Conservation (phyloP, 2,113 vertebrate species). For the Pituophis catenifer region DNA sequence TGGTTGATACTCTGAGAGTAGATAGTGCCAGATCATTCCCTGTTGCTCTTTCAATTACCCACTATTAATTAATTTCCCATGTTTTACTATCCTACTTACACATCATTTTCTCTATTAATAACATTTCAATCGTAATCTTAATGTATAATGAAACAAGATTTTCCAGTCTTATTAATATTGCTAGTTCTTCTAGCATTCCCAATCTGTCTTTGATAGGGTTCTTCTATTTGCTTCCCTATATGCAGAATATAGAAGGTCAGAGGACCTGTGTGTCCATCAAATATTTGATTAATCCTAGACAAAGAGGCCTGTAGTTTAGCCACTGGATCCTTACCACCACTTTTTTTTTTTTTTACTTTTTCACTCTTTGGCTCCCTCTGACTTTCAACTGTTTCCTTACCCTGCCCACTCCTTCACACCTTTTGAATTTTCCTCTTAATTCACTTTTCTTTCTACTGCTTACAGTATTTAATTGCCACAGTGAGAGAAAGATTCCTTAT, state of each 20-base stretch:
- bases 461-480: neutral
- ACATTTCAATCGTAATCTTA: neutral
- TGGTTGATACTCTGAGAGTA: neutral
- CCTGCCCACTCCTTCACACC: neutral
- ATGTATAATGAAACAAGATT: neutral
- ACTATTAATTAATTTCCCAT: neutral
- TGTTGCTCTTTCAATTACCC: neutral
- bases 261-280: neutral
- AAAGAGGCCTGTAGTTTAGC: neutral
- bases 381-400: neutral
- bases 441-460: neutral
- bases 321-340: neutral
- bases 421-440: neutral
- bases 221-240: neutral
- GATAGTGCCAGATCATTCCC: neutral
- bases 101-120: neutral
- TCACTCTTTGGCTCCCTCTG: neutral
- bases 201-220: neutral
- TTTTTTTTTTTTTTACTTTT: neutral
- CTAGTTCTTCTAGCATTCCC: neutral
- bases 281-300: neutral
- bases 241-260: neutral
- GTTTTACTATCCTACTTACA: neutral
- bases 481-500: neutral
- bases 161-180: neutral